Evolutionary conservation across 2,797 vertebrate species (phyloP).

Genomic region (Oreochromis grahami): DNA sequence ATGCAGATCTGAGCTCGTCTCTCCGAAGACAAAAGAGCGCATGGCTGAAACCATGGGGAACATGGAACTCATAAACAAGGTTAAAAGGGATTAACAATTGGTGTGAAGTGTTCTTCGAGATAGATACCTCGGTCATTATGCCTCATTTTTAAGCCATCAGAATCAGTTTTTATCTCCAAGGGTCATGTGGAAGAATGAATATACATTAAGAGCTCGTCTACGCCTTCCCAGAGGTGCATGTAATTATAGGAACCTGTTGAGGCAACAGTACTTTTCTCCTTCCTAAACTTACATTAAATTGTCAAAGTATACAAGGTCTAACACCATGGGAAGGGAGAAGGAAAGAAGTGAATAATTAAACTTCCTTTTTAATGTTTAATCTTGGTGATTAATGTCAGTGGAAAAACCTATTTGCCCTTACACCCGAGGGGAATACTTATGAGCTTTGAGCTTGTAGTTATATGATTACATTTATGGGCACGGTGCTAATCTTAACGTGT

Average conservation of each 20-base stretch:
- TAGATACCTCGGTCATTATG: background rate
- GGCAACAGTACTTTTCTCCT: background rate
- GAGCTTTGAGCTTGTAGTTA: constrained; percentile 24
- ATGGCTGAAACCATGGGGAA: background rate
- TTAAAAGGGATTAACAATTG: constrained; percentile 44
- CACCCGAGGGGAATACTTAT: constrained; percentile 56
- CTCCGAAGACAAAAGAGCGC: constrained; percentile 27
- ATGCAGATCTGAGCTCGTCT: constrained; percentile 10
- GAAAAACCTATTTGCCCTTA: constrained; percentile 51
- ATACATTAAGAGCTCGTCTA: constrained; percentile 6
- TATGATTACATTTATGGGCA: constrained; percentile 36
- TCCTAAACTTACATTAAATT: constrained; percentile 10
- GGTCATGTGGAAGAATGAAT: background rate
- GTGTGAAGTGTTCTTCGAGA: background rate
- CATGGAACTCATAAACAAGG: constrained; percentile 34
- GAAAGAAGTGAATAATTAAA: constrained; percentile 64
- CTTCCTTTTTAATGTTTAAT: constrained; percentile 69
- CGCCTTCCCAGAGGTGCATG: background rate
- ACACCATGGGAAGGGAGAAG: background rate
- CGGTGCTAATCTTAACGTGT: constrained; percentile 20
- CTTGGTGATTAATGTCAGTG: constrained; percentile 62
- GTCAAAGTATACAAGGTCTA: background rate
- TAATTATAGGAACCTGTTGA: constrained; percentile 44
- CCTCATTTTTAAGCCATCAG: background rate
- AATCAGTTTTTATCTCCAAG: background rate